Base-by-base conservation (phyloP, 2,888 invertebrate species). In the Melieria picta region DNA sequence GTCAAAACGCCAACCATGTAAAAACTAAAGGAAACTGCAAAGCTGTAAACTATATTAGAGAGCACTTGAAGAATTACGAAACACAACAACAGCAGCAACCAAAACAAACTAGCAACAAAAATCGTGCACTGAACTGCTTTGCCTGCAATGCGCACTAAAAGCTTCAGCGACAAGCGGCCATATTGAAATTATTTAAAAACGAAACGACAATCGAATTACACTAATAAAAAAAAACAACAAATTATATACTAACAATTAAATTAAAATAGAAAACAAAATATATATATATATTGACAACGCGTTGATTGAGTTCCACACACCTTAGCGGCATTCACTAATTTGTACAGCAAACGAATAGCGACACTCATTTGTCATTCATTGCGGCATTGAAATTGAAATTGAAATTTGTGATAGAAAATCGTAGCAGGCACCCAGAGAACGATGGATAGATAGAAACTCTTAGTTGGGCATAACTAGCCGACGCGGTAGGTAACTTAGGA, bases 131-230 rank as follows among this genome's bases (percentile, higher is more conserved):
- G 30, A 30, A 30, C 2, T 30, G 30, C 30, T 30, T 30, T 30
- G 30, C 30, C 30, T 30, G 30, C 30, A 30, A 30, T 30, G 30
- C 30, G 46, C 3, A 57, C 43, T n/a, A 65, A 45, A 16, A 65
- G 57, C 56, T 16, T 30, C 16, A 65, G 47, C 61, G 13, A 45
- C 57, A 65, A 66, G 42, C 50, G 66, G 52, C 55, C 11, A 65
- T n/a, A 66, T 50, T 46, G 66, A 46, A 63, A 50, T n/a, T 50
- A 11, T 50, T 50, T 42, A 61, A 61, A 11, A 69, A 69, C 62
- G 61, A 62, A 63, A 63, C 69, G 69, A 69, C 69, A 69, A 69
- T 69, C 69, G 69, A 55, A 63, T 56, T 10, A 67, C 50, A 63
- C 42, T 7, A 69, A 55, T 56, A 11, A 58, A n/a, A 64, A 45